Evolutionary conservation across 2,888 invertebrate species (phyloP), one percentile per base, ranked within the genome.

Genomic region (Leptopilina syphax): DNA sequence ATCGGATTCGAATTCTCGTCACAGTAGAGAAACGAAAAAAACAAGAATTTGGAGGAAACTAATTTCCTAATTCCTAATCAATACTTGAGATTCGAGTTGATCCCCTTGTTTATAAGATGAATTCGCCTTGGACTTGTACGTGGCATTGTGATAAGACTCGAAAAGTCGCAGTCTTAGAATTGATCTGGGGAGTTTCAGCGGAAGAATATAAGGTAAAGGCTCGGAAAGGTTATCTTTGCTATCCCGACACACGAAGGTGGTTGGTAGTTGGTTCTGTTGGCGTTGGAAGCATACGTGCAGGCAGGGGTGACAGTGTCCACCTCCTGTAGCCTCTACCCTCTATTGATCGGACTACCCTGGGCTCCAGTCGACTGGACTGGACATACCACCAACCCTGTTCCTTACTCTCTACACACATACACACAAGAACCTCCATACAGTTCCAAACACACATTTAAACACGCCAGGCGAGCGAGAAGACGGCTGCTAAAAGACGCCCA

Each of bases 301-400:
- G 18, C 34, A 63, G 85, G 84, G 80, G 84, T 84, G 83, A 81
- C 82, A 85, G 87, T 85, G 91, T 90, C 90, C 91, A 91, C 90
- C 91, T 91, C 90, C 91, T 90, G 89, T 88, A 88, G 89, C 86
- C 88, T 90, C 90, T 91, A 91, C 91, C 91, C 91, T 91, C 91
- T 91, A 91, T 91, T 90, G 91, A 91, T 91, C 91, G 86, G 86
- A 87, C 91, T 88, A 89, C 90, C 90, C 91, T 90, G 91, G 91
- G 89, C 90, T 91, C 88, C 89, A 88, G 88, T 90, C 86, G 89
- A 91, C 89, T 90, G 89, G 89, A 91, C 91, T 91, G 91, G 90
- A 91, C 91, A 90, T 89, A 82, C 83, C 81, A 81, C 80, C 77
- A 78, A 79, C 80, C 83, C 80, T 78, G 80, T 77, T 77, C 81